phyloP scores from a whole-genome alignment of 2,888 invertebrate genomes.

The Chouioia cunea region DNA sequence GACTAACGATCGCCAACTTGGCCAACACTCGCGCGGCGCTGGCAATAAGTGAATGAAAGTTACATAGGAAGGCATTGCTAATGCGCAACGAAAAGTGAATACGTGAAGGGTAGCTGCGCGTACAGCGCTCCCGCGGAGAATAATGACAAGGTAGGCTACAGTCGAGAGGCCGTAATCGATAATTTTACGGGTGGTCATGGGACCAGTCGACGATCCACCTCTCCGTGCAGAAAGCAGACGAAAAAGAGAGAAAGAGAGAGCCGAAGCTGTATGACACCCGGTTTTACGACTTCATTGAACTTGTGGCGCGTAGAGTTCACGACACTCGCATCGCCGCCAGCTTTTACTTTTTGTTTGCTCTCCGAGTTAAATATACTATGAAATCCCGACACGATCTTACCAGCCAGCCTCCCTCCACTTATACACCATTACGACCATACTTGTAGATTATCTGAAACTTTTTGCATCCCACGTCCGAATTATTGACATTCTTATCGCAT shows the following conservation, averaged over 20 bases:
- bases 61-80: constrained; percentile 2
- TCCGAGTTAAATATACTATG: background rate
- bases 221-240: too few species aligned
- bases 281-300: constrained; percentile 43
- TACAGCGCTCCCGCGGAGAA: constrained; percentile 50
- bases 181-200: constrained; percentile 62
- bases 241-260: too few species aligned
- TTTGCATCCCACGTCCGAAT: too few species aligned
- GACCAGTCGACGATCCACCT: too few species aligned
- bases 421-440: too few species aligned
- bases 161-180: constrained; percentile 62
- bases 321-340: constrained; percentile 12
- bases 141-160: constrained; percentile 62
- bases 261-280: constrained; percentile 57
- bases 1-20: too few species aligned
- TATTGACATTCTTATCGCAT: too few species aligned
- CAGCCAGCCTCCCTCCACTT: too few species aligned
- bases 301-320: constrained; percentile 2
- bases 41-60: background rate
- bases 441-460: too few species aligned
- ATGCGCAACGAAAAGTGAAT: background rate
- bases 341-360: constrained; percentile 4
- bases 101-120: too few species aligned
- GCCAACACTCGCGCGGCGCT: too few species aligned
- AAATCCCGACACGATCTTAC: too few species aligned